Evolutionary conservation across 2,797 vertebrate species (phyloP), one percentile per base, ranked within the genome.

Genomic region (Adelosebastes latens): DNA sequence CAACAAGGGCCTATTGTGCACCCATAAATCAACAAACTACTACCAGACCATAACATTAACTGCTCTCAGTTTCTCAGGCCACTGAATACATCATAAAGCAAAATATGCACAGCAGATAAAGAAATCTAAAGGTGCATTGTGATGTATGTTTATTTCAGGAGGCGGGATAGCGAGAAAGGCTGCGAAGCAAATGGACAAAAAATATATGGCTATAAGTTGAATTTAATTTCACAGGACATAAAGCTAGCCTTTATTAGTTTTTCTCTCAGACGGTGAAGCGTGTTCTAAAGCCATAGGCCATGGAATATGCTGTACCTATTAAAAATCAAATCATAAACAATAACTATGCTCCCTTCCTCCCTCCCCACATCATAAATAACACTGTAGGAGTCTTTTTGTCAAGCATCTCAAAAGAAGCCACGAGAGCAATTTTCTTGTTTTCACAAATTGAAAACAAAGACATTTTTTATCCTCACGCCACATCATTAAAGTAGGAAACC

Each of bases 191-290:
- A 93, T 58, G 75, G 69, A 89, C 18, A 79, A 84, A 84, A 52
- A 79, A 88, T 68, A 73, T 75, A 89, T 39, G 72, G 69, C 75
- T 86, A 56, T 84, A 85, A 87, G 87, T 84, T 87, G 85, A 80
- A 89, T 92, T 93, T 94, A 92, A 95, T 95, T 95, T 94, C 94
- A 95, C 91, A 95, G 91, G 82, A 93, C 93, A 95, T 95, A 95
- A 95, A 95, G 92, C 82, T 82, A 60, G 86, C 67, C 75, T 84
- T 94, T 92, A 94, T 91, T 91, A 86, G 81, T 84, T 89, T 91
- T 79, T 80, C 80, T 86, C 87, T 81, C 77, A 49, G 82, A 84
- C 83, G 77, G 42, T 32, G 72, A 81, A 87, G 82, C 39, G 18
- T 79, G 49, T 71, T 80, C 79, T 75, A 83, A 91, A 88, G 86